Conservation (phyloP, 1,140 invertebrate species). For the Apis laboriosa region DNA sequence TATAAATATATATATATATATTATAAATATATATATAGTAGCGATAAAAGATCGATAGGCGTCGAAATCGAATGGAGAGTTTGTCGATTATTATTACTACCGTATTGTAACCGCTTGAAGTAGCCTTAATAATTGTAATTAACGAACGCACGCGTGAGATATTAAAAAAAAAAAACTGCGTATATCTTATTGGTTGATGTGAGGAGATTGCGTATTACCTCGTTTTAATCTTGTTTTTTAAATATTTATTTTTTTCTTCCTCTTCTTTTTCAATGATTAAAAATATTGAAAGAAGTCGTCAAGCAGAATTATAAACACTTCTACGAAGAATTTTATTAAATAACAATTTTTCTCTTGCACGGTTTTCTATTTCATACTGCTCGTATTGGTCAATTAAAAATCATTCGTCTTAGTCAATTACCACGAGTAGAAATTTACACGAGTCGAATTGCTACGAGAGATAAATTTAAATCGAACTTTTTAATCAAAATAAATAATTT, state of each 20-base stretch:
- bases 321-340: background rate
- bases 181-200: slow-evolving; percentile 28
- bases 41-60: slow-evolving; percentile 34
- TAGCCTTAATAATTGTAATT: slow-evolving; percentile 67
- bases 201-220: slow-evolving; percentile 9
- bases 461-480: no score
- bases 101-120: slow-evolving; percentile 60
- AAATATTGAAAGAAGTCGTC: background rate
- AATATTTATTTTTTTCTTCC: no score
- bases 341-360: background rate
- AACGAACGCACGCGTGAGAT: slow-evolving; percentile 46
- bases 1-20: slow-evolving; percentile 11
- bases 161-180: background rate
- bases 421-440: background rate
- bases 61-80: slow-evolving; percentile 21
- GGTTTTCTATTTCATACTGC: background rate
- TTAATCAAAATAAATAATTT: no score
- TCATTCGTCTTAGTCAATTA: slow-evolving; percentile 22
- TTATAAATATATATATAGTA: slow-evolving; percentile 43
- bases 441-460: no score
- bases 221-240: background rate
- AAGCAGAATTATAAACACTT: background rate
- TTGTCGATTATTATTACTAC: slow-evolving; percentile 60
- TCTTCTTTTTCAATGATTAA: no score
- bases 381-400: slow-evolving; percentile 2